Percentiles rank a stretch among this genome's conserved stretches.
phyloP scores from a whole-genome alignment of 1,140 invertebrate genomes.

The Drusus annulatus region DNA sequence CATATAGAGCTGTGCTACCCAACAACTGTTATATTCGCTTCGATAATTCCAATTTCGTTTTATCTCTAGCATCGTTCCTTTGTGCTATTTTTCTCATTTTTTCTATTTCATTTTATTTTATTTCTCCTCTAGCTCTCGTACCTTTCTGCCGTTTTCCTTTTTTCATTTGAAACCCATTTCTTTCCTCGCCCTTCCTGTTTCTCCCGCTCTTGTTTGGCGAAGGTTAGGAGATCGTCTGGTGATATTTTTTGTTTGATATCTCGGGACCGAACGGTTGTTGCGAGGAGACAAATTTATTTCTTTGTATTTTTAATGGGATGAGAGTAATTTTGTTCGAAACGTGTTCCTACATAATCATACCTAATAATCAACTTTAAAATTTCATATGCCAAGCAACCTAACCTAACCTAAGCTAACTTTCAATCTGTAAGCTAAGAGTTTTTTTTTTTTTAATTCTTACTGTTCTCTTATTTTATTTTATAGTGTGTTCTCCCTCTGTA shows the following conservation, averaged over 20 bases:
- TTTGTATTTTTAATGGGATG: constrained; percentile 18
- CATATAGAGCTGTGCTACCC: constrained; percentile 55
- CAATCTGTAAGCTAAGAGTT: too few relatives aligned
- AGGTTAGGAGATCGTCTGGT: constrained; percentile 57
- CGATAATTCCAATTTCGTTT: constrained; percentile 71
- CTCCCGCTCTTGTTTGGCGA: constrained; percentile 56
- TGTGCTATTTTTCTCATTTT: constrained; percentile 70
- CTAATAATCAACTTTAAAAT: too few relatives aligned
- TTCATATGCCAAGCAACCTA: too few relatives aligned
- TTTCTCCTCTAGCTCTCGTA: constrained; percentile 28
- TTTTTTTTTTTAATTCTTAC: too few relatives aligned
- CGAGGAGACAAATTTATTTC: constrained; percentile 17
- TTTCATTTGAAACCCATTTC: constrained; percentile 32
- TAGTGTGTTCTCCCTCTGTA: too few relatives aligned
- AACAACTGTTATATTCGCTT: constrained; percentile 65
- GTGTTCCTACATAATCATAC: too few relatives aligned
- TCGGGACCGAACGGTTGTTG: constrained; percentile 16
- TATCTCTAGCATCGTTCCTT: constrained; percentile 68
- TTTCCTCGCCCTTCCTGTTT: neutral
- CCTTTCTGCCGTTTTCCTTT: constrained; percentile 37
- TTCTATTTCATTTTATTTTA: constrained; percentile 62
- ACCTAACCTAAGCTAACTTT: too few relatives aligned
- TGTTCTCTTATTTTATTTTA: too few relatives aligned
- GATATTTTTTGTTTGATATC: constrained; percentile 58
- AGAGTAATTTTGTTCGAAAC: neutral